These are phyloP conservation scores for Pissodes strobi DNA, from an alignment of 1,140 invertebrate species.

Conservation along the genomic window DNA sequence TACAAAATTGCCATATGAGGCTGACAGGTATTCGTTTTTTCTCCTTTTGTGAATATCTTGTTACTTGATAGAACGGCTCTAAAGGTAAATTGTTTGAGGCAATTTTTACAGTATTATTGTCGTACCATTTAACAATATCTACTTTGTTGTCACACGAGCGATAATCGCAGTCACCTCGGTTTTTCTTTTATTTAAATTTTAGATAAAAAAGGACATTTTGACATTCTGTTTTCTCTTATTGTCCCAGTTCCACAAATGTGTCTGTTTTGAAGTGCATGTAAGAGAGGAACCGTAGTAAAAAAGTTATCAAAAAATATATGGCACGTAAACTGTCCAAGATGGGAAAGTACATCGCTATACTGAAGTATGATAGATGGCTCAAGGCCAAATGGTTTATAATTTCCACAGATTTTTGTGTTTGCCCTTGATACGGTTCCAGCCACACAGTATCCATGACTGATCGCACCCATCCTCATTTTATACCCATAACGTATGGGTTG, in stretches of 20 bases:
- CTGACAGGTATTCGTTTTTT: too few relatives aligned
- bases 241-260: too few relatives aligned
- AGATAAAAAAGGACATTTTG: background rate
- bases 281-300: background rate
- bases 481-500: slow-evolving; percentile 46
- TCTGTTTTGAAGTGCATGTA: too few relatives aligned
- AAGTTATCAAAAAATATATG: background rate
- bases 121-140: too few relatives aligned
- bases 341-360: background rate
- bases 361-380: background rate
- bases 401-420: background rate
- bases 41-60: too few relatives aligned
- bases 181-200: too few relatives aligned
- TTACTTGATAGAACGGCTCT: too few relatives aligned
- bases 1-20: too few relatives aligned
- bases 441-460: background rate
- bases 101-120: too few relatives aligned
- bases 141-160: too few relatives aligned
- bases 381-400: background rate
- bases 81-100: too few relatives aligned
- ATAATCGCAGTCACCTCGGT: too few relatives aligned
- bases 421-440: background rate
- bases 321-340: background rate
- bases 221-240: background rate
- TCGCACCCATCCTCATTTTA: slow-evolving; percentile 41